Conservation (phyloP, 2,113 vertebrate genomes). For the Semnopithecus entellus region DNA sequence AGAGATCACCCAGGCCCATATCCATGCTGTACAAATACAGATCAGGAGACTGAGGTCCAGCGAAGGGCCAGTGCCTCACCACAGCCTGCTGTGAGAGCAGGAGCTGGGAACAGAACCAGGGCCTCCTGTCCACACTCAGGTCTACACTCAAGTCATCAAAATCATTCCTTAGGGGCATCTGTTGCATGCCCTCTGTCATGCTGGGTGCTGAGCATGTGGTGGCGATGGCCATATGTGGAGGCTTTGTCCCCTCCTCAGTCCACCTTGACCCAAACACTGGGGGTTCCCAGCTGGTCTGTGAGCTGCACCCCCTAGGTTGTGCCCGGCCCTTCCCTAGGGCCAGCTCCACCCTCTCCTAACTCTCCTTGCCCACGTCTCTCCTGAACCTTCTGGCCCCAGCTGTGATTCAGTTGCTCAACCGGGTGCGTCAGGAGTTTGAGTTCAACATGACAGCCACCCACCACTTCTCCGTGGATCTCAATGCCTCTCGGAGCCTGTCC, state of each 20-base stretch:
- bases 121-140: neutral
- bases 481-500: slow-evolving; percentile 86
- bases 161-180: no score
- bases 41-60: neutral
- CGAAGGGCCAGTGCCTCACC: neutral
- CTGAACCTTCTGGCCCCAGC: slow-evolving; percentile 77
- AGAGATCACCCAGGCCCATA: neutral
- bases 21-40: neutral
- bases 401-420: slow-evolving; percentile 72
- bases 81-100: neutral
- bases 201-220: fast-evolving
- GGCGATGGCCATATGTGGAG: fast-evolving
- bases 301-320: neutral
- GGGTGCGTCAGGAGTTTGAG: slow-evolving; percentile 89
- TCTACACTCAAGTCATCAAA: neutral
- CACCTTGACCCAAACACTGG: fast-evolving
- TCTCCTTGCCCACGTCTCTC: fast-evolving
- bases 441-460: slow-evolving; percentile 88
- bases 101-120: neutral
- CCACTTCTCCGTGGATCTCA: slow-evolving; percentile 82
- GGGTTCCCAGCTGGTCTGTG: neutral
- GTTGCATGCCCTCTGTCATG: fast-evolving
- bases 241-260: neutral
- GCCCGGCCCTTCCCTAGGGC: fast-evolving
- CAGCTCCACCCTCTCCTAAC: neutral